These are phyloP conservation scores for Embidobia sp. DNA, from an alignment of 2,888 invertebrate species.

Conservation along the genomic window DNA sequence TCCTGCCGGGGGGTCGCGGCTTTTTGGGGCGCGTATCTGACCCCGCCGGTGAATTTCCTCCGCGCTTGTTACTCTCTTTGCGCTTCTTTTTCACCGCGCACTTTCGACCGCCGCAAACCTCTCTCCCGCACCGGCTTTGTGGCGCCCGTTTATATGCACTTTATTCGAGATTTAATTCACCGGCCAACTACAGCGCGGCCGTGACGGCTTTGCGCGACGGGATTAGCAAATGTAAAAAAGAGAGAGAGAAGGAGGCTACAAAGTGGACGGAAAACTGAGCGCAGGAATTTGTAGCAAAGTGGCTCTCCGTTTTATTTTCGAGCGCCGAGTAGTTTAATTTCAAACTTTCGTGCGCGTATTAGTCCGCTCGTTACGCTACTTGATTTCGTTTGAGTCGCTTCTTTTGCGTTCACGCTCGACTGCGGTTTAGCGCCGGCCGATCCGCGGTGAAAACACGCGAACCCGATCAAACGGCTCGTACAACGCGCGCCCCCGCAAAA, in stretches of 20 bases:
- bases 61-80: constrained; percentile 44
- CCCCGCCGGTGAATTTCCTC: constrained; percentile 36
- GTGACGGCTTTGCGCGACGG: constrained; percentile 68
- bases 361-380: constrained; percentile 32
- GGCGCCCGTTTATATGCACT: constrained; percentile 80
- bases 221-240: constrained; percentile 72
- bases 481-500: constrained; percentile 1
- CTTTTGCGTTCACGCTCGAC: neutral
- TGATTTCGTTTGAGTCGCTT: constrained; percentile 17
- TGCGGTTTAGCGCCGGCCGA: neutral
- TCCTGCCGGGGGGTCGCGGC: too few relatives aligned
- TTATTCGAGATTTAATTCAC: constrained; percentile 81
- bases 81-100: constrained; percentile 68
- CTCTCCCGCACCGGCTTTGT: constrained; percentile 51
- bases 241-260: constrained; percentile 11
- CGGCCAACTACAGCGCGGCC: constrained; percentile 74
- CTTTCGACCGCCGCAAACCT: constrained; percentile 71
- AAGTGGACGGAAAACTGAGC: constrained; percentile 38
- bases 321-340: constrained; percentile 43
- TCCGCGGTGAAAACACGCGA: too few relatives aligned
- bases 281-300: constrained; percentile 27
- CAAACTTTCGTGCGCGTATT: constrained; percentile 18
- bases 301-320: constrained; percentile 35
- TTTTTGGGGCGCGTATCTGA: too few relatives aligned
- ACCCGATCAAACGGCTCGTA: too few relatives aligned